These are phyloP conservation scores for Pteruthius melanotis DNA, from an alignment of 2,113 vertebrate genomes.

Conservation along the genomic window DNA sequence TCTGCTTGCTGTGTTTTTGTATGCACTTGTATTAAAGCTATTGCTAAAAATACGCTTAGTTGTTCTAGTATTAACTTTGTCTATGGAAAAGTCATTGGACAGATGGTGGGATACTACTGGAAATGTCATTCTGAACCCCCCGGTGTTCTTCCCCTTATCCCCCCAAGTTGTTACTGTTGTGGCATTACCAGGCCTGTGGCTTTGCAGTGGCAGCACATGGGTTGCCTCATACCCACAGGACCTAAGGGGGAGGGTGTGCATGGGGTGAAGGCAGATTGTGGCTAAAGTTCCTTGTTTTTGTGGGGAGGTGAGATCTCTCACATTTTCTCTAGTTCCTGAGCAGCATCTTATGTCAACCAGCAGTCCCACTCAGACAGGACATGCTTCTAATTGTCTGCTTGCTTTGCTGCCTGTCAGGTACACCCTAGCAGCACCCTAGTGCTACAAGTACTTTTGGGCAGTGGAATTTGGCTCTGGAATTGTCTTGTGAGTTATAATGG, in stretches of 20 bases:
- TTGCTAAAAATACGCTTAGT: background rate
- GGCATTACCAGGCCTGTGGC: background rate
- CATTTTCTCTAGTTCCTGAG: background rate
- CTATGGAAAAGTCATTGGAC: background rate
- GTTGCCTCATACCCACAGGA: background rate
- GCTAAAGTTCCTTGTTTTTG: background rate
- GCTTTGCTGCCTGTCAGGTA: background rate
- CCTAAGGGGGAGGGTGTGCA: background rate
- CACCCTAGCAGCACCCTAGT: background rate
- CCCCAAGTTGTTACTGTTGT: background rate
- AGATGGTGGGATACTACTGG: background rate
- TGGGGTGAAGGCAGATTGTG: background rate
- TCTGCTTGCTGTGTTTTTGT: background rate
- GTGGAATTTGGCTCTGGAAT: background rate
- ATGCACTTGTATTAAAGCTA: background rate
- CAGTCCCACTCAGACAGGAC: background rate
- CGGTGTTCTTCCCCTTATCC: background rate
- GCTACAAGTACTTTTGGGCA: background rate
- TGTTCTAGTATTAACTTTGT: background rate
- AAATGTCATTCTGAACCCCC: background rate
- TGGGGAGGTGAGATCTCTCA: background rate
- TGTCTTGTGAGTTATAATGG: background rate
- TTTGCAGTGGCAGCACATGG: background rate
- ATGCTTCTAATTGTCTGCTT: background rate
- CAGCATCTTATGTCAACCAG: background rate